Evolutionary conservation across 1,140 invertebrate genomes (phyloP).

Genomic region (Plodia interpunctella): DNA sequence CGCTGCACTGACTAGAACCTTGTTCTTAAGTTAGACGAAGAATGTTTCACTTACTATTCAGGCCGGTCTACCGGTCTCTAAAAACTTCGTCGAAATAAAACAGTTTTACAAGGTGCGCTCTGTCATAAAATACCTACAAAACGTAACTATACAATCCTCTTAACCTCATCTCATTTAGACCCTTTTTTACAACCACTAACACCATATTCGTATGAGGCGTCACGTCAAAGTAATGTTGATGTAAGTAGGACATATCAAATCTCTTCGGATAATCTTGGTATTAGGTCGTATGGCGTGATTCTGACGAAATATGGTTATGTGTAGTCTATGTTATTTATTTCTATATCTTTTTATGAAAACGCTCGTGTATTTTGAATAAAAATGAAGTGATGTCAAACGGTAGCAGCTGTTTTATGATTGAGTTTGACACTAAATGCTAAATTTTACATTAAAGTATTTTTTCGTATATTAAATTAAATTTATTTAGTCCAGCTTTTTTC

Average conservation of each 20-base stretch:
- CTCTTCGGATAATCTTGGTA: neutral
- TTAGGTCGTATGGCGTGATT: neutral
- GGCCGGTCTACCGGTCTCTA: too few species aligned
- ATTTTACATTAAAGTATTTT: too few species aligned
- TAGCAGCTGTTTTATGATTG: too few species aligned
- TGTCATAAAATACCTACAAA: constrained; percentile 2
- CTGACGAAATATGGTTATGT: neutral
- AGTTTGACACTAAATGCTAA: too few species aligned
- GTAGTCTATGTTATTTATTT: neutral
- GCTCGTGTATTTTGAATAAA: neutral
- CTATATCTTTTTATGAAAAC: neutral
- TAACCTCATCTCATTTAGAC: neutral
- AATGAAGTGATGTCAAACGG: neutral
- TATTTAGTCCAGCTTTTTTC: too few species aligned
- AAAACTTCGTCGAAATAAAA: neutral
- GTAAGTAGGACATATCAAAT: constrained; percentile 1
- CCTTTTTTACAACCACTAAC: neutral
- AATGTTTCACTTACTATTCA: too few species aligned
- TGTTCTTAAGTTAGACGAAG: too few species aligned
- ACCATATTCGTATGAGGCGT: neutral
- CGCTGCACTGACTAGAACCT: too few species aligned
- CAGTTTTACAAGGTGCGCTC: neutral
- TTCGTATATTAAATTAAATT: too few species aligned
- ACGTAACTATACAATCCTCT: neutral
- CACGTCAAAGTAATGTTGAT: neutral